Evolutionary conservation across 2,888 invertebrate species (phyloP).

Genomic region (Drosophila flavopinicola): DNA sequence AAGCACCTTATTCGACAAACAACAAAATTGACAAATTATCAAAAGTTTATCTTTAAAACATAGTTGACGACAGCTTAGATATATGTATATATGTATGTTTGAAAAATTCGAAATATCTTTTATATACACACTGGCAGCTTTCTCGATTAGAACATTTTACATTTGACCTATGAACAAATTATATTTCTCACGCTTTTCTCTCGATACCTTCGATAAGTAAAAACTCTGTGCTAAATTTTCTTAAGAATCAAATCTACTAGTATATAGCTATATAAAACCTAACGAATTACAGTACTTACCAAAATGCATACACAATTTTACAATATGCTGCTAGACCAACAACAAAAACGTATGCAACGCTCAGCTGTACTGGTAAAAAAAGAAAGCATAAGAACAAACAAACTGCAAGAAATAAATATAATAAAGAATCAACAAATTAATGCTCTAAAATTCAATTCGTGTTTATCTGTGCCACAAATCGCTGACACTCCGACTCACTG

Average conservation of each 20-base stretch:
- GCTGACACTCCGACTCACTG: constrained; percentile 21
- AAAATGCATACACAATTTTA: constrained; percentile 29
- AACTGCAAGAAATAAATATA: constrained; percentile 20
- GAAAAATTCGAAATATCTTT: constrained; percentile 9
- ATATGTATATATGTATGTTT: constrained; percentile 10
- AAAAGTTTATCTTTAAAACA: not conserved
- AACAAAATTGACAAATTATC: not conserved
- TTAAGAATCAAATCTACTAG: constrained; percentile 71
- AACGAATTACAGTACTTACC: constrained; percentile 54
- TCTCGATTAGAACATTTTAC: constrained; percentile 10
- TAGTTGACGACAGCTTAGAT: constrained; percentile 3
- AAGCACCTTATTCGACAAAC: constrained; percentile 22
- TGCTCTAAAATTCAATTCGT: constrained; percentile 40
- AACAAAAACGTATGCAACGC: constrained; percentile 36
- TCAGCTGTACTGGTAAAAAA: constrained; percentile 49
- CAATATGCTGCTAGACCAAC: constrained; percentile 28
- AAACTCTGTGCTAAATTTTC: constrained; percentile 73
- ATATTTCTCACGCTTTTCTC: constrained; percentile 38
- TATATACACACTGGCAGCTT: constrained; percentile 19
- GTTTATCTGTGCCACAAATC: constrained; percentile 38
- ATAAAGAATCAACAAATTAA: constrained; percentile 47
- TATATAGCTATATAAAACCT: constrained; percentile 41
- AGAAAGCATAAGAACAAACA: constrained; percentile 8
- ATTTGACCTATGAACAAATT: not conserved
- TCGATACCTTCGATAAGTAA: constrained; percentile 32